Base-by-base conservation (phyloP, 2,797 vertebrate genomes). In the Chrosomus eos region DNA sequence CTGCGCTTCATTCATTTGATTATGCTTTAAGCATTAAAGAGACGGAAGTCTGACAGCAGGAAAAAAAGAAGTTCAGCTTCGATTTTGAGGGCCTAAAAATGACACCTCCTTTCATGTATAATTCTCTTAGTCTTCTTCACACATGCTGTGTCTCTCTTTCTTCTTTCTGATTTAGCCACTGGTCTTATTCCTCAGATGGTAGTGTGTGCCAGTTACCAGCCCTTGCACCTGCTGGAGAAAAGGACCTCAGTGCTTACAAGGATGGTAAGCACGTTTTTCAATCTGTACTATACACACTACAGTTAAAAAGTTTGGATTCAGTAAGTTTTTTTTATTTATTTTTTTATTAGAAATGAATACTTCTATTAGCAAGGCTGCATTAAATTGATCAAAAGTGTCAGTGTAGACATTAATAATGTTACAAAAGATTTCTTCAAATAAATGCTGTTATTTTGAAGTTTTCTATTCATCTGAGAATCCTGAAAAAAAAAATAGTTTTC, bases 191-290 rank as follows among this genome's bases (percentile, higher is more conserved):
- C 94, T 70, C 92, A 96, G 86, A 91, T 95, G 89, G 92, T 92
- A 0, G 92, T 96, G 3, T 99, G 96, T 72, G 96, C 96, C 80
- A 95, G 87, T 87, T 97, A 94, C 90, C 91, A 92, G 79, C 93
- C 95, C 18, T 91, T 95, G 67, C 92, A 95, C 86, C 93, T 95
- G 77, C 92, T 92, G 87, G 94, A 95, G 91, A 93, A 93, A 90
- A 94, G 94, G 86, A 93, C 94, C 67, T 95, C 93, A 88, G 82
- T 87, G 18, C 93, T 96, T 89, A 86, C 89, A 18, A 92, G 91
- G 88, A 97, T 96, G 97, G 98, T 99, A 96, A 53, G 88, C 84
- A 53, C 16, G 76, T 82, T 23, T 33, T 86, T 53, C 51, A 77
- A 7, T 53, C 28, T 23, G 80, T 81, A 13, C 64, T 79, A 72